Evolutionary conservation across 2,888 invertebrate genomes (phyloP).

Genomic region (Amphipoea oculea): DNA sequence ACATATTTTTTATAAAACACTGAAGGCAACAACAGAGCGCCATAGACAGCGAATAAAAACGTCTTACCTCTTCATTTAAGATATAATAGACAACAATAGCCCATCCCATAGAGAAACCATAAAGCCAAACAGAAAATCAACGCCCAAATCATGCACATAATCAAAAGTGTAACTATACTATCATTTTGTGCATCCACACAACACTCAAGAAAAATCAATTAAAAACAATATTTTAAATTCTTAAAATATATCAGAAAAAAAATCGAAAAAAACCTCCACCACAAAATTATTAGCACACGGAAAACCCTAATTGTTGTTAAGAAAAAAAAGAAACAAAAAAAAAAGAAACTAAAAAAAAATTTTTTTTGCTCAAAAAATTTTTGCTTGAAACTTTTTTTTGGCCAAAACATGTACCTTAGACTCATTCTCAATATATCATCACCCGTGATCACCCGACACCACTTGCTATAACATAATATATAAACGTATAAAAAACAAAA

Average conservation of each 20-base stretch:
- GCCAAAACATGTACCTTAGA: conserved; percentile 90
- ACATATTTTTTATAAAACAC: conserved; percentile 38
- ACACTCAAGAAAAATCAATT: conserved; percentile 53
- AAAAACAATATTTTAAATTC: conserved; percentile 1
- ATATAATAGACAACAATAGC: conserved; percentile 46
- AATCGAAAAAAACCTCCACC: conserved; percentile 60
- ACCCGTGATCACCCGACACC: conserved; percentile 92
- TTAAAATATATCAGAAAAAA: neutral
- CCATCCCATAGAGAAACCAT: conserved; percentile 46
- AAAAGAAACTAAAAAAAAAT: conserved; percentile 14
- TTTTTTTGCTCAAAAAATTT: conserved; percentile 52
- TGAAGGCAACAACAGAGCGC: conserved; percentile 63
- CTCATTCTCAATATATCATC: conserved; percentile 95
- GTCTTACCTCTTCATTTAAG: conserved; percentile 47
- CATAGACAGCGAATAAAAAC: conserved; percentile 60
- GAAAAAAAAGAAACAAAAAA: conserved; percentile 35
- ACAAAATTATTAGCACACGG: conserved; percentile 64
- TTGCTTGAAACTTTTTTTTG: conserved; percentile 50
- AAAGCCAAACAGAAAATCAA: conserved; percentile 66
- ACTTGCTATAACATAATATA: conserved; percentile 85
- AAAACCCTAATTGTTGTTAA: conserved; percentile 59
- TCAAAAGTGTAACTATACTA: conserved; percentile 64
- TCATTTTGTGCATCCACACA: conserved; percentile 65
- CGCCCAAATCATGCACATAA: conserved; percentile 66
- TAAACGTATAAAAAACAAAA: conserved; percentile 60